Evolutionary conservation across 1,140 invertebrate species (phyloP).

Genomic region (Mamestra configurata): DNA sequence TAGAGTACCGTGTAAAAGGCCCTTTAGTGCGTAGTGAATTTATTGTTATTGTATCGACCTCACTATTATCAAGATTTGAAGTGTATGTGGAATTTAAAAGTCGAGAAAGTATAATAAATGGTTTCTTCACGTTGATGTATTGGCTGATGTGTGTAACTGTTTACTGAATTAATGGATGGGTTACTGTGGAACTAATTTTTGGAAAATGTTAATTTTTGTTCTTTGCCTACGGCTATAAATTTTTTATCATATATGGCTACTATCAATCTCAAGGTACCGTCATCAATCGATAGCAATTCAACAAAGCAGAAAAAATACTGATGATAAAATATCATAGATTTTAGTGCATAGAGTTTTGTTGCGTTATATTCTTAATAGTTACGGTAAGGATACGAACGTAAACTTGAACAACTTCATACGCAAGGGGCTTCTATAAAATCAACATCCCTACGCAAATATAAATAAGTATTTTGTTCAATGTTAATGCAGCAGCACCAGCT

Average conservation of each 20-base stretch:
- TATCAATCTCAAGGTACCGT: no score
- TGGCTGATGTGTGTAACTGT: neutral
- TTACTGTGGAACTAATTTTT: neutral
- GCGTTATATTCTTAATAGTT: no score
- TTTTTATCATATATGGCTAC: no score
- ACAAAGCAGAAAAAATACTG: no score
- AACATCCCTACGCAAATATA: neutral
- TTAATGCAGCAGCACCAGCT: neutral
- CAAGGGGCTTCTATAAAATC: neutral
- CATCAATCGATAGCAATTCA: no score
- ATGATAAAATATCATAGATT: no score
- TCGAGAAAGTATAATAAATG: slow-evolving; percentile 26
- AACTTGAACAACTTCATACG: no score
- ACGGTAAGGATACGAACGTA: no score
- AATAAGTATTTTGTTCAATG: neutral
- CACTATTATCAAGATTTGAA: slow-evolving; percentile 5
- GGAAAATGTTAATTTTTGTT: neutral
- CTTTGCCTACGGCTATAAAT: no score
- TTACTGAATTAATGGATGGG: slow-evolving; percentile 6
- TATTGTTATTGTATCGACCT: slow-evolving; percentile 41
- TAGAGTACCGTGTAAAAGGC: slow-evolving; percentile 38
- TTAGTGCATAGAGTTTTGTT: no score
- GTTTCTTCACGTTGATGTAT: slow-evolving; percentile 2
- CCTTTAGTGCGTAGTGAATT: slow-evolving; percentile 33
- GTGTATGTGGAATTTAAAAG: slow-evolving; percentile 16